Base-by-base conservation (phyloP, 2,113 vertebrate species). In the Craseonycteris thonglongyai region DNA sequence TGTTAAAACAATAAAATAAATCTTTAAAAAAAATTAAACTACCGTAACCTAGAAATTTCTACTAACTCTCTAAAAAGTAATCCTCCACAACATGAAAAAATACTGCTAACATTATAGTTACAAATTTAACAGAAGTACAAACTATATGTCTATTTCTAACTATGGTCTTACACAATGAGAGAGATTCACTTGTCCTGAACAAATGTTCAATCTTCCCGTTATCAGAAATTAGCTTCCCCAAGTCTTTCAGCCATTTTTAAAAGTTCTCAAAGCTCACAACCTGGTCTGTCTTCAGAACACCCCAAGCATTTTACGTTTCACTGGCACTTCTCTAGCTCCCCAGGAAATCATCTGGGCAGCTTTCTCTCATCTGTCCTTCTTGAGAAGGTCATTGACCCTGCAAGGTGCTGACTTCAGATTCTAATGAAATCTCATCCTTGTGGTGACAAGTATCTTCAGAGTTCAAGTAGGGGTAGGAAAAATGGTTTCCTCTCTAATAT, bases 301-400 rank as follows among this genome's bases (percentile, higher is more conserved):
- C n/a, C 38, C 30, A 19, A n/a, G 24, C 10, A 40, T 59, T 18
- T n/a, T 16, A 1, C 1, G 4, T 1, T 24, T 58, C 3, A 16
- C 33, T 16, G 63, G 38, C 1, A 4, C 7, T 16, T 61, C 47
- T 56, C 12, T 30, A 6, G 15, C 33, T 83, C 38, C 76, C 26
- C 0, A 0, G n/a, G 68, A 59, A 54, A 33, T 18, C 63, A 28
- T 33, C 63, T 66, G 47, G 30, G 14, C 28, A 49, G 16, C 12
- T n/a, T 58, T 33, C 16, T 93, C 81, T 63, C n/a, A 13, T 40
- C 12, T 69, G 54, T 5, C 19, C 69, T 59, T 71, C 13, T 33
- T 21, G 49, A 74, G 11, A 24, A 82, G 78, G 79, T 82, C n/a
- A 28, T 11, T 14, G 88, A 80, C 51, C 61, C 24, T 82, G 49